These are phyloP conservation scores for Scaptomyza caliginosa DNA, from an alignment of 2,888 invertebrate species.

Conservation along the genomic window DNA sequence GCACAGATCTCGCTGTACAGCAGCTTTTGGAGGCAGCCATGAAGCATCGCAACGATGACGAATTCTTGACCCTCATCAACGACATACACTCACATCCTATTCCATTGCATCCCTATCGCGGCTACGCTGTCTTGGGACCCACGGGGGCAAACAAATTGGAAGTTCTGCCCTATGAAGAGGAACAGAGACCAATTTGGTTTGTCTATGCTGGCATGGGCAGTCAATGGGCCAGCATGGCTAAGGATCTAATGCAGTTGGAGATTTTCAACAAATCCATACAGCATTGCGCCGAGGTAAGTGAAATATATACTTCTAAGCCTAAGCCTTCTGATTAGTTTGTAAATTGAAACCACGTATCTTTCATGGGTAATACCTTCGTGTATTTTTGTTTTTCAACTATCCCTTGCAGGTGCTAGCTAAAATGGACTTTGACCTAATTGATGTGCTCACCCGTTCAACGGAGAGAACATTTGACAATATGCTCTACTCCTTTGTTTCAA, in stretches of 20 bases:
- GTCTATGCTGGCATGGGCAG: slow-evolving; percentile 99
- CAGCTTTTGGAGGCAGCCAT: slow-evolving; percentile 87
- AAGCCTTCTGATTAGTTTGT: neutral
- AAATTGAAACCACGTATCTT: neutral
- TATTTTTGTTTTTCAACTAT: neutral
- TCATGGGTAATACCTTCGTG: no score
- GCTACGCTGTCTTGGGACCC: slow-evolving; percentile 89
- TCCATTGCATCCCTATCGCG: slow-evolving; percentile 91
- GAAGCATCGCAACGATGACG: slow-evolving; percentile 87
- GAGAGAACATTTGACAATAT: slow-evolving; percentile 93
- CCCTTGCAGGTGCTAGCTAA: slow-evolving; percentile 87
- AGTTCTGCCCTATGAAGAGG: slow-evolving; percentile 85
- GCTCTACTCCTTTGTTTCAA: slow-evolving; percentile 94
- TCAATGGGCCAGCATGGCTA: slow-evolving; percentile 98
- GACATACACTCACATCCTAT: slow-evolving; percentile 90
- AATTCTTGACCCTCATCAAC: slow-evolving; percentile 90
- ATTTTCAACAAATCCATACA: slow-evolving; percentile 91
- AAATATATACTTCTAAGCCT: neutral
- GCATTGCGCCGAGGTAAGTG: slow-evolving; percentile 87
- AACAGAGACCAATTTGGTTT: slow-evolving; percentile 94
- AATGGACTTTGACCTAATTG: slow-evolving; percentile 91
- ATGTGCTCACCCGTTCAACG: slow-evolving; percentile 90
- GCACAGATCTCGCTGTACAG: slow-evolving; percentile 92
- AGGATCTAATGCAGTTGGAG: slow-evolving; percentile 92
- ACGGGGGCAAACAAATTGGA: slow-evolving; percentile 84